Percentiles rank a stretch among this genome's conserved stretches.
phyloP scores from a whole-genome alignment of 2,888 invertebrate species.

The Eupithecia pulchellata region DNA sequence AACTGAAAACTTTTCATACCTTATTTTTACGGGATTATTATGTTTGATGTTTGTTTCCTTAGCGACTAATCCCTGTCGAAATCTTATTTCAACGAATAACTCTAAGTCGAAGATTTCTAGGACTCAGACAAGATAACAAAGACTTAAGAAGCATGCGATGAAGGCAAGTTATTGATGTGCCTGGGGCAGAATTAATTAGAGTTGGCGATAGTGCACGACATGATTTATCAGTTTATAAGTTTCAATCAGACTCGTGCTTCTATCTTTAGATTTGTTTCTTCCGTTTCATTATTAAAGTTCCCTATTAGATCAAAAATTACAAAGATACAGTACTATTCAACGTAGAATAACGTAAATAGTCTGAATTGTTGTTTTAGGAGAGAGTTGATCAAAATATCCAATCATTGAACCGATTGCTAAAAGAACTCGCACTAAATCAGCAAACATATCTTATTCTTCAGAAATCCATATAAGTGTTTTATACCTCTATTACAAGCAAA shows the following conservation, averaged over 20 bases:
- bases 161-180: constrained; percentile 65
- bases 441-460: neutral
- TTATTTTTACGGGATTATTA: neutral
- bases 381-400: neutral
- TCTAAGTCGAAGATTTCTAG: neutral
- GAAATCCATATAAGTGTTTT: constrained; percentile 12
- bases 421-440: neutral
- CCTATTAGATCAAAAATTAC: neutral
- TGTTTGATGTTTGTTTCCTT: neutral
- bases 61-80: neutral
- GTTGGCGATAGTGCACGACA: constrained; percentile 58
- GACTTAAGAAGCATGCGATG: constrained; percentile 60
- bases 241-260: constrained; percentile 17
- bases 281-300: neutral
- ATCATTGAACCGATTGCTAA: neutral
- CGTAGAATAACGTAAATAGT: neutral
- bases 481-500: constrained; percentile 27
- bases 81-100: neutral
- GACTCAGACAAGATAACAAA: constrained; percentile 17
- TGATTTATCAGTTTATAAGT: constrained; percentile 62
- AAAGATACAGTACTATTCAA: neutral
- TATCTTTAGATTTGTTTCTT: constrained; percentile 19
- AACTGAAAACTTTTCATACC: neutral
- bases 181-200: constrained; percentile 65
- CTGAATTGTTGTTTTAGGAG: neutral